Evolutionary conservation across 2,888 invertebrate genomes (phyloP), one percentile per base, ranked within the genome.

Genomic region (Unio pictorum): DNA sequence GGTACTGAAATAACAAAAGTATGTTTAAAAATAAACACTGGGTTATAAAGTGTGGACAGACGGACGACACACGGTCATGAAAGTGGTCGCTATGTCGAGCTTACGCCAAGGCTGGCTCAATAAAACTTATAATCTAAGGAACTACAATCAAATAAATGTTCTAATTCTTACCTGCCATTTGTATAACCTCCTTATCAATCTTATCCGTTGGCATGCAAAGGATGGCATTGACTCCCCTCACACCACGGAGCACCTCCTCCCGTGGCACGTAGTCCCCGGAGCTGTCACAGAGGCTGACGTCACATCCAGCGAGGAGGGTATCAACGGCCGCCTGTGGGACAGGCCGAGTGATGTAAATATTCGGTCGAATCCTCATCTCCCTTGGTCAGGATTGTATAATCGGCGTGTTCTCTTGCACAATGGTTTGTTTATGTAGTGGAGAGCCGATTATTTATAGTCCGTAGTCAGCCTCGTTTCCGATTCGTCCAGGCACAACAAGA

Each of bases 161-260:
- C 7, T 0, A 54, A 64, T 55, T 73, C 81, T 81, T 86, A 94
- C 94, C 94, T 7, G 93, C 93, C 68, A 92, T 89, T 75, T 94
- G 92, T 54, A 97, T 86, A 0, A 97, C 86, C 79, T 94, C 94
- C 8, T 92, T 91, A 85, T 97, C 95, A 81, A 98, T 94, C 89
- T 93, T 94, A 81, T 97, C 97, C 0, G 94, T 94, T 6, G 96
- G 91, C 65, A 95, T 91, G 87, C 97, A 97, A 86, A 93, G 95
- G 7, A 97, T 91, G 0, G 92, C 97, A 84, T 94, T 92, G 45
- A 93, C 93, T 23, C 95, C 95, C 67, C 88, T 88, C 6, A 97
- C 92, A 79, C 93, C 93, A 82, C 93, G 92, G 6, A 96, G 84
- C 2, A 97, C 91, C 77, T 94, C 94, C 0, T 92, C 91, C 69